phyloP scores from a whole-genome alignment of 2,888 invertebrate species.

The Patella caerulea region DNA sequence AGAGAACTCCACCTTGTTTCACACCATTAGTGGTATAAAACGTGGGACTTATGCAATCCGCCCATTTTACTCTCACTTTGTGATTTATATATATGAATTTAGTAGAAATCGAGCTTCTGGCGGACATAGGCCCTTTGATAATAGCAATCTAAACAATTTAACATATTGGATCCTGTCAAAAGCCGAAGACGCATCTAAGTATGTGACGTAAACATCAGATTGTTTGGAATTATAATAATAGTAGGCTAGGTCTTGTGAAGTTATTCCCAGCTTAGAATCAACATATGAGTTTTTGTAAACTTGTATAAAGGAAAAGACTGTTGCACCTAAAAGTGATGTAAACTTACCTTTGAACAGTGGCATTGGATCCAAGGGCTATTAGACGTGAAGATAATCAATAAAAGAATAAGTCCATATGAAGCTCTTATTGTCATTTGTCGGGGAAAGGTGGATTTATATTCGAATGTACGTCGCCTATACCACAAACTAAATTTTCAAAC shows the following conservation, averaged over 20 bases:
- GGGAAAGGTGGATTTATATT: slow-evolving; percentile 30
- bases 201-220: slow-evolving; percentile 27
- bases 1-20: too few species aligned
- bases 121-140: too few species aligned
- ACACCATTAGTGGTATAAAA: too few species aligned
- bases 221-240: slow-evolving; percentile 24
- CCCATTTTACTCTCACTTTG: too few species aligned
- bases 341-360: not conserved
- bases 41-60: too few species aligned
- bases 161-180: slow-evolving; percentile 21
- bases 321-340: not conserved
- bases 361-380: slow-evolving; percentile 15
- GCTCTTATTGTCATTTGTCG: slow-evolving; percentile 39
- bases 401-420: slow-evolving; percentile 32
- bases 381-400: slow-evolving; percentile 26
- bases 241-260: too few species aligned
- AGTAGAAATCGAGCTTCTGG: too few species aligned
- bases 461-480: slow-evolving; percentile 36
- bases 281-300: not conserved
- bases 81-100: too few species aligned
- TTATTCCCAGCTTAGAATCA: not conserved
- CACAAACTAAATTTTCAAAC: slow-evolving; percentile 36
- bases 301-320: not conserved
- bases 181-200: slow-evolving; percentile 16
- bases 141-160: too few species aligned